Evolutionary conservation across 2,113 vertebrate genomes (phyloP).

Genomic region (human): GRCh38 chr1:51750001-51750500

Average conservation of each 20-base stretch:
- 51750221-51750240: constrained; percentile 35
- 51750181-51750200: constrained; percentile 99
- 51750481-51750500: background rate
- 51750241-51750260: constrained; percentile 36
- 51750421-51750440: constrained; percentile 7
- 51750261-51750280: background rate
- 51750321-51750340: constrained; percentile 5
- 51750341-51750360: background rate
- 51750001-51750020: background rate
- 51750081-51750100: background rate
- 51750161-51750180: constrained; percentile 99
- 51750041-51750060: background rate
- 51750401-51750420: background rate
- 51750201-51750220: constrained; percentile 65
- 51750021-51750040: background rate
- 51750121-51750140: constrained; percentile 72
- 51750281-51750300: constrained; percentile 51
- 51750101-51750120: constrained; percentile 44
- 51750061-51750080: constrained; percentile 55
- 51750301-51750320: background rate
- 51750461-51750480: constrained; percentile 3
- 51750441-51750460: background rate
- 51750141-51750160: constrained; percentile 99
- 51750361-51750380: constrained; percentile 15
- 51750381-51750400: constrained; percentile 1